Evolutionary conservation across 1,140 invertebrate species (phyloP), one percentile per base, ranked within the genome.

Genomic region (Drosophila repletoides): DNA sequence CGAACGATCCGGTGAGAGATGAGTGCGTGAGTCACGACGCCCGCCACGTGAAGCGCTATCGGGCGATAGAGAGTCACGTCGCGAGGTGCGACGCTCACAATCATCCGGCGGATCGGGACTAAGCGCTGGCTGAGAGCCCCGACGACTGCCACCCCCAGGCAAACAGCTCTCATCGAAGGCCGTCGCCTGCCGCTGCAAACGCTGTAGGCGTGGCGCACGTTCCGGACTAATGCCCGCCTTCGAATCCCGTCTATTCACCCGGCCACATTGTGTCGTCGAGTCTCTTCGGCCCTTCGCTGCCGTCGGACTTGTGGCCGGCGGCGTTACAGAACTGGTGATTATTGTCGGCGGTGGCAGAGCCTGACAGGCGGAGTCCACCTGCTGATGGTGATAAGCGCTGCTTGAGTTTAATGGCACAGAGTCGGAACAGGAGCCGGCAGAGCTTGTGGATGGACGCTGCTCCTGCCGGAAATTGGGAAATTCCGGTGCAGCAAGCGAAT

Each of bases 61-160:
- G 0, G 96, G 96, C 43, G 96, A 97, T 2, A 97, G 89, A 0
- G 95, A 97, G 80, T 97, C 96, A 41, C 96, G 92, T 21, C 96
- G 92, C 3, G 95, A 95, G 14, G 95, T 92, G 26, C 95, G 92
- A 34, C 94, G 93, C 90, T 93, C 92, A 48, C 81, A 72, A 15
- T 94, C 93, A 9, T 91, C 91, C 52, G 84, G 83, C 65, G 87
- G 86, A 80, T 95, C 94, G 0, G 96, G 96, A 58, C 95, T 95
- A 33, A 97, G 91, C 3, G 95, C 96, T 1, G 95, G 95, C 31
- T 96, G 95, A 12, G 95, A 95, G 19, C 93, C 94, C 28, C 95
- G 91, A 36, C 95, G 92, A 10, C 93, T 92, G 21, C 93, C 93
- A 19, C 56, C 43, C 12, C 95, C 94, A 21, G 95, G 95, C 51